These are phyloP conservation scores for Actinia tenebrosa DNA, from an alignment of 64 coral and sea anemone genomes.

Conservation along the genomic window DNA sequence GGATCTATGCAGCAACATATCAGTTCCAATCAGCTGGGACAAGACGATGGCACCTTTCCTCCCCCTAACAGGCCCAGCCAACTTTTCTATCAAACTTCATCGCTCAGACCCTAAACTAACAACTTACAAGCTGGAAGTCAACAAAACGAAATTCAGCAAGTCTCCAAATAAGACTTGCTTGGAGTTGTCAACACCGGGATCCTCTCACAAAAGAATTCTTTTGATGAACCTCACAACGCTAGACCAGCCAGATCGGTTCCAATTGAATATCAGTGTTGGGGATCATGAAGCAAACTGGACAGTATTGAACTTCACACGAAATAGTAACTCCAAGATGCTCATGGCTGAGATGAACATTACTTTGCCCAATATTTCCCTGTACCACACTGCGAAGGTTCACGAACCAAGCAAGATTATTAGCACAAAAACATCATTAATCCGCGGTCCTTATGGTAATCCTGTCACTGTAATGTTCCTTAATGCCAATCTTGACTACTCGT, in stretches of 20 bases:
- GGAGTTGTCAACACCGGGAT: conserved; percentile 44
- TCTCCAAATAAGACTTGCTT: conserved; percentile 51
- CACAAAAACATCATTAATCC: neutral
- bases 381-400: neutral
- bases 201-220: conserved; percentile 27
- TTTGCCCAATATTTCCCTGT: conserved; percentile 40
- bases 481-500: conserved; percentile 6
- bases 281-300: conserved; percentile 33
- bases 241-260: conserved; percentile 3
- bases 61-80: conserved; percentile 59
- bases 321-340: conserved; percentile 32
- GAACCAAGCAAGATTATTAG: neutral
- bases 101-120: conserved; percentile 66
- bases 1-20: conserved; percentile 60
- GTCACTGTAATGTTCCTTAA: neutral
- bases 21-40: conserved; percentile 66
- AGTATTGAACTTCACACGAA: conserved; percentile 26
- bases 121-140: conserved; percentile 23
- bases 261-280: conserved; percentile 54
- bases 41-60: conserved; percentile 49
- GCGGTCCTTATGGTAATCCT: neutral
- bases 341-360: conserved; percentile 64
- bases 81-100: conserved; percentile 57
- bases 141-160: conserved; percentile 10
- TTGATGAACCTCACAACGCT: conserved; percentile 49